These are phyloP conservation scores for Drosophila pachea DNA, from an alignment of 1,140 invertebrate species.

Conservation along the genomic window DNA sequence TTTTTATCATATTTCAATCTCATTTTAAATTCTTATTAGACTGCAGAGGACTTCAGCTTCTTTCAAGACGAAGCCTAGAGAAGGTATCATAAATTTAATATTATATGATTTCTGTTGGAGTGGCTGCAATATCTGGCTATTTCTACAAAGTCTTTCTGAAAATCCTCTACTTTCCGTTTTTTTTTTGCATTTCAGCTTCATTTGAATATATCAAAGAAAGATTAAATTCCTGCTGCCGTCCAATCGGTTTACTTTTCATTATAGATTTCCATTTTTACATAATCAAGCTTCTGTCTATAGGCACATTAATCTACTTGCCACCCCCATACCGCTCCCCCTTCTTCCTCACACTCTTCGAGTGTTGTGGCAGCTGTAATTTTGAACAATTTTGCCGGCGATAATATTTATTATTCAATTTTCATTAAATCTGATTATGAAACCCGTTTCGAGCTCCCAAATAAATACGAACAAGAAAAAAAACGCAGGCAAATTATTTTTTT, in stretches of 20 bases:
- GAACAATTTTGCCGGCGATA: conserved; percentile 60
- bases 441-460: conserved; percentile 44
- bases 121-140: neutral
- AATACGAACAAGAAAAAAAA: conserved; percentile 24
- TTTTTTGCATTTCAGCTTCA: too few relatives aligned
- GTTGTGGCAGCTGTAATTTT: conserved; percentile 54
- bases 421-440: conserved; percentile 73
- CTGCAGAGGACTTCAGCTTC: too few relatives aligned
- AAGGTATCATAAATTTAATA: too few relatives aligned
- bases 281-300: conserved; percentile 38
- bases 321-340: neutral
- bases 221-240: too few relatives aligned
- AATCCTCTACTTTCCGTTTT: too few relatives aligned
- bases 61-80: too few relatives aligned
- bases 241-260: neutral
- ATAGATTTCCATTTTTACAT: neutral
- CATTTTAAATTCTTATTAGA: too few relatives aligned
- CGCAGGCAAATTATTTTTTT: conserved; percentile 64
- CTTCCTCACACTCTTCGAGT: neutral
- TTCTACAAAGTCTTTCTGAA: neutral
- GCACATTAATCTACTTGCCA: conserved; percentile 32
- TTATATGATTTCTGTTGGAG: too few relatives aligned
- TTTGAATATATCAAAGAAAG: too few relatives aligned
- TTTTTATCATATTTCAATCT: too few relatives aligned
- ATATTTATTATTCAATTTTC: conserved; percentile 77